These are phyloP conservation scores for Sebastes trivittatus DNA, from an alignment of 2,797 vertebrate species.

Conservation along the genomic window DNA sequence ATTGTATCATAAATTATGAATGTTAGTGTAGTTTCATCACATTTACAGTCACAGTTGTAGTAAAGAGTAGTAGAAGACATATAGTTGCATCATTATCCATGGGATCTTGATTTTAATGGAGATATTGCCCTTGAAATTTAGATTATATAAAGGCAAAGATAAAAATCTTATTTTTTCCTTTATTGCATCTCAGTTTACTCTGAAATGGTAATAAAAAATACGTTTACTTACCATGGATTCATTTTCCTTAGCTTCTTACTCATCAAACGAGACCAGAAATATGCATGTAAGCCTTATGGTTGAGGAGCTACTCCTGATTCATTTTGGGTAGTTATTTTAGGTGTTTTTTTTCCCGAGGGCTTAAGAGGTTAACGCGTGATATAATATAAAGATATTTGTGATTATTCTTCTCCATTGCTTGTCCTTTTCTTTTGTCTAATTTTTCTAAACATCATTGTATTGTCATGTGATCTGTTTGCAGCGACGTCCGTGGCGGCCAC, in stretches of 20 bases:
- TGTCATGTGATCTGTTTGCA: constrained; percentile 69
- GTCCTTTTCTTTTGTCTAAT: rapidly evolving
- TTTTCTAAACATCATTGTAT: neutral
- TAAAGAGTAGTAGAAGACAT: neutral
- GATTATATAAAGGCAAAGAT: neutral
- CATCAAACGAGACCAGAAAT: neutral
- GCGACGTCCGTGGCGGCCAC: constrained; percentile 94
- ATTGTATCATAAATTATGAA: too few relatives aligned
- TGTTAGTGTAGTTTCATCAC: too few relatives aligned
- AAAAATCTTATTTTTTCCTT: neutral
- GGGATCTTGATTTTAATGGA: neutral
- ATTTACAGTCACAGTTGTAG: neutral
- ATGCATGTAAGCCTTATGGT: neutral
- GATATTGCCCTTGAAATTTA: neutral
- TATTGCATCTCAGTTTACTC: neutral
- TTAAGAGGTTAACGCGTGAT: neutral
- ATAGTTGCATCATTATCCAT: neutral
- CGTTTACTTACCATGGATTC: neutral
- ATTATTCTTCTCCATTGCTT: neutral
- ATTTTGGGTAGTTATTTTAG: neutral
- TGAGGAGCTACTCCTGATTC: neutral
- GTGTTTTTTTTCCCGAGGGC: neutral
- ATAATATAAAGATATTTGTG: neutral
- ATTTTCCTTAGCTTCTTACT: neutral
- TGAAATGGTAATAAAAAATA: neutral